These are phyloP conservation scores for Malurus alboscapulatus DNA, from an alignment of 2,113 vertebrate genomes.

Conservation along the genomic window DNA sequence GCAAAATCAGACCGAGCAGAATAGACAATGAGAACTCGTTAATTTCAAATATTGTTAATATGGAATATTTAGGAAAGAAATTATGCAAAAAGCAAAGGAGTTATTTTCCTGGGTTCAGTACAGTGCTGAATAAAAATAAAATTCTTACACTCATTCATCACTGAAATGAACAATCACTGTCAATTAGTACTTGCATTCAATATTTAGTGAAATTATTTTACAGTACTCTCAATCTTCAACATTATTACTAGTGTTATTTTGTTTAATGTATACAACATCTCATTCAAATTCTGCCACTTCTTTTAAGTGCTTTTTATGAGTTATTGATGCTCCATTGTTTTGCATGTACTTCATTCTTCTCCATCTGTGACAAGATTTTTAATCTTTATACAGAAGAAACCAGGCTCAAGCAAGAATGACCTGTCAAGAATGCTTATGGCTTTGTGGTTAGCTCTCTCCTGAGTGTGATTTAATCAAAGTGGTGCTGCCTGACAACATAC, in stretches of 20 bases:
- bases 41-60: neutral
- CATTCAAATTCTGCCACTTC: conserved; percentile 40
- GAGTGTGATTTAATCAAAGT: conserved; percentile 55
- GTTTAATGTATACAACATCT: neutral
- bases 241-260: neutral
- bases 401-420: conserved; percentile 51
- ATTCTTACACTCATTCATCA: neutral
- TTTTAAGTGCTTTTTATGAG: conserved; percentile 50
- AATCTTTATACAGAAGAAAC: conserved; percentile 60
- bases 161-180: conserved; percentile 21
- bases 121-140: neutral
- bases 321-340: conserved; percentile 49
- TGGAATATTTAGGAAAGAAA: neutral
- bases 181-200: conserved; percentile 27
- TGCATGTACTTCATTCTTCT: conserved; percentile 54
- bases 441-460: conserved; percentile 55
- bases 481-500: conserved; percentile 41
- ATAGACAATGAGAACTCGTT: neutral
- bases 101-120: neutral
- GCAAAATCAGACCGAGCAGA: neutral
- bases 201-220: conserved; percentile 16
- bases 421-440: conserved; percentile 72
- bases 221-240: neutral
- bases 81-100: neutral
- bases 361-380: conserved; percentile 67